Evolutionary conservation across 2,797 vertebrate genomes (phyloP).

Genomic region (Anomalospiza imberbis): DNA sequence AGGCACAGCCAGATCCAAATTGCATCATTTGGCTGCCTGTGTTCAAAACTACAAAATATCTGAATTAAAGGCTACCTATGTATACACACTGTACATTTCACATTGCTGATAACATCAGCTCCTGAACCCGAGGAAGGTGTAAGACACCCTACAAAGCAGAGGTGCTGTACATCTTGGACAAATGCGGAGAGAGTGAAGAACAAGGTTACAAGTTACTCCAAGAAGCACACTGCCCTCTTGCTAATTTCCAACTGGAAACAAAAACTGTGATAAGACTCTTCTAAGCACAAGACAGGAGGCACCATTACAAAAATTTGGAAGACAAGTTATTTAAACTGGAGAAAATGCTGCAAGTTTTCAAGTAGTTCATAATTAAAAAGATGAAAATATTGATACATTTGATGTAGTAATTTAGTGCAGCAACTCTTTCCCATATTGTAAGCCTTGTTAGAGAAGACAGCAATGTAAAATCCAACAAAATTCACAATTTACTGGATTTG

Average conservation of each 20-base stretch:
- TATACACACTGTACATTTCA: background rate
- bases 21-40: background rate
- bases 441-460: background rate
- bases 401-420: background rate
- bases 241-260: background rate
- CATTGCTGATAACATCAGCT: background rate
- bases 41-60: background rate
- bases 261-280: background rate
- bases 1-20: background rate
- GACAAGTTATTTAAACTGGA: background rate
- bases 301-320: background rate
- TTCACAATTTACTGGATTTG: background rate
- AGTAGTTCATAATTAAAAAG: background rate
- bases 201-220: background rate
- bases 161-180: background rate
- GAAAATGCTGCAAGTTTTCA: background rate
- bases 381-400: background rate
- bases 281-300: background rate
- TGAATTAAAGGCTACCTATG: background rate
- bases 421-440: background rate
- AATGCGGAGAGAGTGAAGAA: background rate
- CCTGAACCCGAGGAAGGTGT: background rate
- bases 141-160: background rate
- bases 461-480: background rate
- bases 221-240: background rate